Conservation (phyloP, 23 tunicate species). For the Pegea sp. region DNA sequence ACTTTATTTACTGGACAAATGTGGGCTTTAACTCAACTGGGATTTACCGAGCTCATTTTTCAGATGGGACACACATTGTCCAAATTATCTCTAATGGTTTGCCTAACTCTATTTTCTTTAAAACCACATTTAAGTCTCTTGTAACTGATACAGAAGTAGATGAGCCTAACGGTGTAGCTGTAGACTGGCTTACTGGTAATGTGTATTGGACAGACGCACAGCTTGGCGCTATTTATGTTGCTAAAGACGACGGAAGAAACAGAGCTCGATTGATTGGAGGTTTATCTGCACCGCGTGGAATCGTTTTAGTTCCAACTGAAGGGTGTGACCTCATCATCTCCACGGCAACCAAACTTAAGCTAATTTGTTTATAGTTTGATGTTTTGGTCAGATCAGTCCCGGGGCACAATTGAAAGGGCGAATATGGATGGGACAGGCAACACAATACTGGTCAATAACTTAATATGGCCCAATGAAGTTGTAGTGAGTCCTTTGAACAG, state of each 20-base stretch:
- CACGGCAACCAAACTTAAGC: no score
- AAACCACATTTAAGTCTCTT: no score
- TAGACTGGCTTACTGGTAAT: slow-evolving; percentile 80
- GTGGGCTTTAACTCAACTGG: slow-evolving; percentile 43
- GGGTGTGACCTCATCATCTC: slow-evolving; percentile 24
- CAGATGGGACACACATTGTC: slow-evolving; percentile 25
- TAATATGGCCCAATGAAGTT: slow-evolving; percentile 78
- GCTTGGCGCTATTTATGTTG: slow-evolving; percentile 77
- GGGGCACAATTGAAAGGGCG: slow-evolving; percentile 67
- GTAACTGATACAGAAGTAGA: slow-evolving; percentile 26
- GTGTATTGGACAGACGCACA: slow-evolving; percentile 98
- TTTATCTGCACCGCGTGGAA: slow-evolving; percentile 53
- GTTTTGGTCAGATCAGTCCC: slow-evolving; percentile 73
- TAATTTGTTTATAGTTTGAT: slow-evolving; percentile 24
- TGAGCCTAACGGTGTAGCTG: slow-evolving; percentile 92
- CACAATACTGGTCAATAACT: slow-evolving; percentile 9
- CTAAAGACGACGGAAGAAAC: slow-evolving; percentile 43
- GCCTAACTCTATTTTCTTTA: no score
- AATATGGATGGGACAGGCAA: slow-evolving; percentile 61
- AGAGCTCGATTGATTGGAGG: slow-evolving; percentile 46
- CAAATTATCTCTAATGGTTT: slow-evolving; percentile 56
- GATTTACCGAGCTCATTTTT: slow-evolving; percentile 55
- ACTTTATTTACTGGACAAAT: slow-evolving; percentile 61
- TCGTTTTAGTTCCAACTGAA: slow-evolving; percentile 33
- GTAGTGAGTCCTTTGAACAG: slow-evolving; percentile 21